Evolutionary conservation across 2,888 invertebrate species (phyloP), one percentile per base, ranked within the genome.

Genomic region (Sminthurides aquaticus): DNA sequence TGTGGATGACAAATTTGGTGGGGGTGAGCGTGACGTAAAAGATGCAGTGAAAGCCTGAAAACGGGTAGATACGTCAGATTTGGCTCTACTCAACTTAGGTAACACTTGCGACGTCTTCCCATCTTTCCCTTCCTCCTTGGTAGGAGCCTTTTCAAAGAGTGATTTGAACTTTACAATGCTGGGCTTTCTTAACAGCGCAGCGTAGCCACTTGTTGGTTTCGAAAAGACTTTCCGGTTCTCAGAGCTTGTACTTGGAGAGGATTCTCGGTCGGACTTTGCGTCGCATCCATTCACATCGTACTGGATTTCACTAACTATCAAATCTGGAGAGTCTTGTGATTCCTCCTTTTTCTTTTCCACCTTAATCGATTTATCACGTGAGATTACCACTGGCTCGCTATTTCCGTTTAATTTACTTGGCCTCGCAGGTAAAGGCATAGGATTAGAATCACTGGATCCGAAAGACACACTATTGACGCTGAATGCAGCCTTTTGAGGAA

Each of bases 121-220:
- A 11, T 72, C 71, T 22, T 22, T 26, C 24, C 69, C 67, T 8
- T 72, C 71, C 29, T 73, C 74, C 18, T 63, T 62, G 27, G 22
- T 28, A 3, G 58, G 34, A 11, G 71, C 70, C 49, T 76, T 75
- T 69, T 78, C 79, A 73, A 78, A 79, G 43, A 78, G 72, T 2
- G 78, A 77, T 68, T 76, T 76, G n/a, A 79, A 70, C 60, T 76
- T 78, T 1, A 77, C 75, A 27, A 78, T 78, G 65, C 77, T 76
- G 3, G 77, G 77, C 56, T 76, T 77, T 3, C 76, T 74, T 24
- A 75, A 62, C 25, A 76, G 60, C 5, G 71, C 65, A 24, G 61
- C 34, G 48, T 15, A 15, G 20, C 52, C 20, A 8, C 11, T 20
- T 8, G 52, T 15, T 49, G 49, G 25, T 52, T 43, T 43, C 15